phyloP scores from a whole-genome alignment of 1,140 invertebrate species.

The Panagrolaimus sp. region DNA sequence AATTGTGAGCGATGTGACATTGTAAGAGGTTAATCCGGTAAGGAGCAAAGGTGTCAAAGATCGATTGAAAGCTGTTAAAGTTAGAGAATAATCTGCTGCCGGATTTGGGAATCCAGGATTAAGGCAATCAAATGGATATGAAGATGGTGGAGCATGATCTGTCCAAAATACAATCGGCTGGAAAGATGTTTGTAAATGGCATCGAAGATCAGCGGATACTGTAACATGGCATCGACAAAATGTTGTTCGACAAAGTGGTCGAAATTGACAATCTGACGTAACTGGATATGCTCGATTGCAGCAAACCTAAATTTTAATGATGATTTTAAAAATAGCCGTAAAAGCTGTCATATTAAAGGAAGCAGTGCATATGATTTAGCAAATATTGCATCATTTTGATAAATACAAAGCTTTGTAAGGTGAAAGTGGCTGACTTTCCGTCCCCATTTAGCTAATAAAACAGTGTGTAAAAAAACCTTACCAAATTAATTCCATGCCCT shows the following conservation, averaged over 20 bases:
- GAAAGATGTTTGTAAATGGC: not conserved
- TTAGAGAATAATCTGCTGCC: not conserved
- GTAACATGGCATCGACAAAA: slow-evolving; percentile 1
- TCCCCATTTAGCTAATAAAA: too few species aligned
- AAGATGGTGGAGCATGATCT: not conserved
- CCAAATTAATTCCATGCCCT: slow-evolving; percentile 7
- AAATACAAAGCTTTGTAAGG: too few species aligned
- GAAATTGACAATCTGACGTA: not conserved
- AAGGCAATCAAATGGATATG: not conserved
- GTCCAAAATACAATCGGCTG: not conserved
- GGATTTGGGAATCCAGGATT: not conserved
- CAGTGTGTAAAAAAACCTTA: not conserved
- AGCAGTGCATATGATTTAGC: too few species aligned
- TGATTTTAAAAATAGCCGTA: too few species aligned
- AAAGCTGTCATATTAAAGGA: too few species aligned
- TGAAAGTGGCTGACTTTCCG: too few species aligned
- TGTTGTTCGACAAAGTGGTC: not conserved
- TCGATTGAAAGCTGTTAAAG: not conserved
- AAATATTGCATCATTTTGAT: too few species aligned
- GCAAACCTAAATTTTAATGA: not conserved
- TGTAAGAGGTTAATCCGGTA: not conserved
- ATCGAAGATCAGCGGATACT: not conserved
- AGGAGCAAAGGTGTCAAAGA: not conserved
- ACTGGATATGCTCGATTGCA: not conserved
- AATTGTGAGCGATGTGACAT: not conserved